Evolutionary conservation across 2,797 vertebrate species (phyloP).

Genomic region (Potorous gilbertii): DNA sequence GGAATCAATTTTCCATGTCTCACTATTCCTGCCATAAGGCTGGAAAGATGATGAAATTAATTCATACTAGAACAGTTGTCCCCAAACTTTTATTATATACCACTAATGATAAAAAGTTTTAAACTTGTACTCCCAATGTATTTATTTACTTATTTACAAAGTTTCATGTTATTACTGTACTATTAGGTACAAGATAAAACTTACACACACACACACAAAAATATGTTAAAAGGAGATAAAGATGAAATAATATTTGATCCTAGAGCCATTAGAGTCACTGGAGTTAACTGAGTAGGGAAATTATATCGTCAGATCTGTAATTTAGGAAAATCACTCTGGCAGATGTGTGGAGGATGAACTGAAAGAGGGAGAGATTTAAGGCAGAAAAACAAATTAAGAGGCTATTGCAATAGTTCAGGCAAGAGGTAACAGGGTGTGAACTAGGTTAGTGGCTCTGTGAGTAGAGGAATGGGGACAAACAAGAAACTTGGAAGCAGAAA

Average conservation of each 20-base stretch:
- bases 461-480: not conserved
- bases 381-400: not conserved
- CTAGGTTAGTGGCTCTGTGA: not conserved
- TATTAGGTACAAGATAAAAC: not conserved
- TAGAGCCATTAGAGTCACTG: not conserved
- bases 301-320: not conserved
- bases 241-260: not conserved
- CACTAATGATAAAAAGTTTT: not conserved
- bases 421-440: not conserved
- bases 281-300: not conserved
- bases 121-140: not conserved
- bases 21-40: conserved; percentile 12
- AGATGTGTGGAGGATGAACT: not conserved
- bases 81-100: not conserved
- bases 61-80: not conserved
- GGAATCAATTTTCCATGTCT: not conserved
- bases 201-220: not conserved
- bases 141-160: not conserved
- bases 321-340: not conserved
- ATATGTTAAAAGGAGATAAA: not conserved
- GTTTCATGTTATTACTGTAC: not conserved
- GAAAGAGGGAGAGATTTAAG: not conserved
- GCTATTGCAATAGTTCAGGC: not conserved
- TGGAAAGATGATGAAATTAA: not conserved
- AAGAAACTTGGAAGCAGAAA: not conserved